Evolutionary conservation across 1,140 invertebrate genomes (phyloP), one percentile per base, ranked within the genome.

Genomic region (Cyphomyrmex costatus): DNA sequence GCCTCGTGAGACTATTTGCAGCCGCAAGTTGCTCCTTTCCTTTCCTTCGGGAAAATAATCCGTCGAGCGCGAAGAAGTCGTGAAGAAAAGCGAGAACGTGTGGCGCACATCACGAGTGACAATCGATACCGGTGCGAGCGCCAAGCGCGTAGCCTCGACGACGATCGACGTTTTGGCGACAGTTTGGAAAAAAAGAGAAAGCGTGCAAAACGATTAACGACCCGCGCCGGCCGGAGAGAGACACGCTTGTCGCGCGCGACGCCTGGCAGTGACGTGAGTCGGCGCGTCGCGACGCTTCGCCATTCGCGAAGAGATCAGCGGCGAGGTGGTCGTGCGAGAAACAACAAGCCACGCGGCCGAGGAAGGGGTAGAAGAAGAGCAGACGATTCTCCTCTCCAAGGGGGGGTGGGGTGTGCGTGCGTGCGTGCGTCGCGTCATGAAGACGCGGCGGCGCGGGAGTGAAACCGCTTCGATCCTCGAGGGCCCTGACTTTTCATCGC

Each of bases 71-170:
- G 21, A 14, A 12, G 21, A n/a, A 46, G n/a, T 73, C 30, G 51
- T 12, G 56, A 83, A 88, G 19, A 51, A n/a, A n/a, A n/a, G n/a
- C n/a, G n/a, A n/a, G n/a, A 77, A 87, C 10, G 66, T 10, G 66
- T 68, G 36, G 66, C 24, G 66, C 66, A 71, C 51, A n/a, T n/a
- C n/a, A 65, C 79, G 79, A 83, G 68, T 82, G 66, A 74, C 53
- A 83, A 83, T 83, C 79, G 68, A 83, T 83, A 56, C 46, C 79
- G 66, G 79, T 12, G 78, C 30, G 74, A 77, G 53, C 73, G 73
- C 30, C 53, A 58, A 56, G 56, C n/a, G 56, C 58, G 74, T 58
- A 60, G 63, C 58, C 49, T 71, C 51, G 78, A 71, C 63, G 78
- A 33, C 61, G n/a, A 21, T 56, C 30, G 46, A 30, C 66, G 78